Evolutionary conservation across 2,888 invertebrate species (phyloP).

Genomic region (Tridacna crocea): DNA sequence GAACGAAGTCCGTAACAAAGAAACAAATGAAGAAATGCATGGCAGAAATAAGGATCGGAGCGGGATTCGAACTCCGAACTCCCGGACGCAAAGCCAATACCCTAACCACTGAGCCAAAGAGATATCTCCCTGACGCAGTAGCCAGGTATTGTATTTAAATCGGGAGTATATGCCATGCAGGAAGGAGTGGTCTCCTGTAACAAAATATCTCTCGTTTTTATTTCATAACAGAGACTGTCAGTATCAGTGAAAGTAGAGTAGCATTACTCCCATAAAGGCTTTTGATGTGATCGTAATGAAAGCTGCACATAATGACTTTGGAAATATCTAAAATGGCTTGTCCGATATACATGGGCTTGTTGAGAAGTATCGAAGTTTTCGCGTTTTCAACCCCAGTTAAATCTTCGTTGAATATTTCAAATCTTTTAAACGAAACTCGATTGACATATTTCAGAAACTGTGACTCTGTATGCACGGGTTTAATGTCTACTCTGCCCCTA

Average conservation of each 20-base stretch:
- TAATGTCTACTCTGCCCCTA: slow-evolving; percentile 74
- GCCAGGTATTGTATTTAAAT: no score
- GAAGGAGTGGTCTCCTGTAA: no score
- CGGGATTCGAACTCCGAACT: no score
- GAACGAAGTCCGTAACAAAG: no score
- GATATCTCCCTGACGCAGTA: no score
- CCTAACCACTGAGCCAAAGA: no score
- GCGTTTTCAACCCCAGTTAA: slow-evolving; percentile 1
- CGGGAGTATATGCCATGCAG: no score
- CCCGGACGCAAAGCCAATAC: no score
- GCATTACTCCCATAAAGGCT: slow-evolving; percentile 22
- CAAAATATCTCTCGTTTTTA: slow-evolving; percentile 5
- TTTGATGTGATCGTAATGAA: slow-evolving; percentile 40
- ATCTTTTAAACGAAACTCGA: background rate
- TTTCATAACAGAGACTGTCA: slow-evolving; percentile 17
- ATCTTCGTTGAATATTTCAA: slow-evolving; percentile 18
- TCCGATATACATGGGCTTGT: slow-evolving; percentile 2
- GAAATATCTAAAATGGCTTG: slow-evolving; percentile 18
- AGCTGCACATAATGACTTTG: slow-evolving; percentile 33
- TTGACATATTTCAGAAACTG: background rate
- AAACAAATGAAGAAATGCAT: no score
- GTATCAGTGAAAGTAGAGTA: slow-evolving; percentile 35
- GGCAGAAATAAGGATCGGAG: no score
- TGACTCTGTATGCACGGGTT: slow-evolving; percentile 1
- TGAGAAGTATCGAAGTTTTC: background rate